Evolutionary conservation across 2,113 vertebrate genomes (phyloP).

Genomic region (Psittacula cyanocephala): DNA sequence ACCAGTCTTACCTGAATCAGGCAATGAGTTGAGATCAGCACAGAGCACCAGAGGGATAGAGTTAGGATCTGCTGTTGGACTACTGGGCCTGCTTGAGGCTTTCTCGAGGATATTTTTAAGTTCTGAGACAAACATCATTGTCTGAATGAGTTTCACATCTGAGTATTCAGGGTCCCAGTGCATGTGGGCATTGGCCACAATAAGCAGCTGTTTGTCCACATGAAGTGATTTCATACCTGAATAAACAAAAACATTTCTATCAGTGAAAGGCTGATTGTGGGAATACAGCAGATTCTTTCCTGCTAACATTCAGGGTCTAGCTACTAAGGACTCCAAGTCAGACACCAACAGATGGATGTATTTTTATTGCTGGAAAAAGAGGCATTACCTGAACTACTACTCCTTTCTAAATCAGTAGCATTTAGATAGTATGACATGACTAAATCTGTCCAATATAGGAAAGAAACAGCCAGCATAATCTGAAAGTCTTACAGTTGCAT

Average conservation of each 20-base stretch:
- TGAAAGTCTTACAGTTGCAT: neutral
- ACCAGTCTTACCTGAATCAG: conserved; percentile 88
- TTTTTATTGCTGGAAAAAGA: neutral
- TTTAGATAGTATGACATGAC: neutral
- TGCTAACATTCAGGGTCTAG: neutral
- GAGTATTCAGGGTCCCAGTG: conserved; percentile 99
- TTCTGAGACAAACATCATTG: conserved; percentile 99
- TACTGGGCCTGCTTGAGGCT: conserved; percentile 82
- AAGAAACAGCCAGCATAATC: neutral
- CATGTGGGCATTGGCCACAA: conserved; percentile 98
- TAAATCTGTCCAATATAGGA: neutral
- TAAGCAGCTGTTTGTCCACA: conserved; percentile 88
- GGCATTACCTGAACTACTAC: neutral
- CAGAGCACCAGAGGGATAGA: conserved; percentile 97
- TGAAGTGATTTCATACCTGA: conserved; percentile 86
- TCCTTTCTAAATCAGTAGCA: neutral
- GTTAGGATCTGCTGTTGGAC: conserved; percentile 82
- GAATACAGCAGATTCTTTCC: neutral
- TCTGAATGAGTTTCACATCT: conserved; percentile 97
- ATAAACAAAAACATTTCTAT: neutral
- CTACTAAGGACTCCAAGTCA: neutral
- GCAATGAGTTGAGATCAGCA: conserved; percentile 98
- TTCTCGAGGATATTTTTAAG: conserved; percentile 96
- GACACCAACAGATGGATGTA: neutral
- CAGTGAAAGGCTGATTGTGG: neutral